Evolutionary conservation across 37 sponge, comb jelly and placozoan genomes (phyloP).

Genomic region (Haliclona indistincta): DNA sequence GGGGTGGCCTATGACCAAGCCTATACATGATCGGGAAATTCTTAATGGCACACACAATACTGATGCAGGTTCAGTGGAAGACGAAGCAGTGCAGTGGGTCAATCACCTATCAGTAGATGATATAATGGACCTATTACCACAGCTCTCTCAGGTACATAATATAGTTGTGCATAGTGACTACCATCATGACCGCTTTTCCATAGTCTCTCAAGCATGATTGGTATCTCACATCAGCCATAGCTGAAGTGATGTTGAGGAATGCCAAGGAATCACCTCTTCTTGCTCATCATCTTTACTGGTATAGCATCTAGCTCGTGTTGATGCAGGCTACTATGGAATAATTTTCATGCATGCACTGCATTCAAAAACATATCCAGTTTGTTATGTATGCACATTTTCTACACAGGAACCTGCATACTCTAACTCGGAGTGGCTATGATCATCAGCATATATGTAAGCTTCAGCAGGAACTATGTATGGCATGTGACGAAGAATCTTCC

Average conservation of each 20-base stretch:
- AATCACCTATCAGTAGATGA: constrained; percentile 49
- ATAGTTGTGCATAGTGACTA: background rate
- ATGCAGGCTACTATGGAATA: too few species aligned
- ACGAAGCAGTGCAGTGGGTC: constrained; percentile 55
- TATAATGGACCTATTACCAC: constrained; percentile 68
- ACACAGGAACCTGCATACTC: constrained; percentile 11
- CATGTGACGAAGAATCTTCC: constrained; percentile 14
- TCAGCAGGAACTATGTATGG: constrained; percentile 11
- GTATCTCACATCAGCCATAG: constrained; percentile 41
- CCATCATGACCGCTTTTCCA: too few species aligned
- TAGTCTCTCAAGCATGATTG: constrained; percentile 47
- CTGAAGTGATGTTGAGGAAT: constrained; percentile 38
- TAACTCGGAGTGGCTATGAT: constrained; percentile 6
- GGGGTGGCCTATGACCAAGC: too few species aligned
- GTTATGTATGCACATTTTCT: too few species aligned
- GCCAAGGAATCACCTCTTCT: constrained; percentile 37
- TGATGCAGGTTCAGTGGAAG: too few species aligned
- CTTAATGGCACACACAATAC: too few species aligned
- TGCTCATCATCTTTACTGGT: constrained; percentile 72
- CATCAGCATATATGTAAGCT: constrained; percentile 2
- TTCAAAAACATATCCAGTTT: too few species aligned
- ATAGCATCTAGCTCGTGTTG: too few species aligned
- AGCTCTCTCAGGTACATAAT: constrained; percentile 57
- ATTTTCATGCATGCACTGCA: too few species aligned
- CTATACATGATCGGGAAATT: too few species aligned